Evolutionary conservation across 2,113 vertebrate species (phyloP).

Genomic region (Brienomyrus brachyistius): DNA sequence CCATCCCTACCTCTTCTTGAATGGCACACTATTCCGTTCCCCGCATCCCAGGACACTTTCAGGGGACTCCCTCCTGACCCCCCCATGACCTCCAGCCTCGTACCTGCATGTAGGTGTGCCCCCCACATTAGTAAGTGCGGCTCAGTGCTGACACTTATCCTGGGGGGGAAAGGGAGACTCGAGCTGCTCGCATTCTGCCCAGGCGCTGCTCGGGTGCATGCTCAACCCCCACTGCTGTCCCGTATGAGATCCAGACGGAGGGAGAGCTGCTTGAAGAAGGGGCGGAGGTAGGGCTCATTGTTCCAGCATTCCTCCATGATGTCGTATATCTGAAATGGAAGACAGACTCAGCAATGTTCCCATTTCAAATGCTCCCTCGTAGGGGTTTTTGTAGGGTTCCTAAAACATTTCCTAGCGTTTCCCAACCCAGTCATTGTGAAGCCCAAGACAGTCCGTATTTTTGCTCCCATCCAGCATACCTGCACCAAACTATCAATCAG

Average conservation of each 20-base stretch:
- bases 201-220: not conserved
- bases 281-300: slow-evolving; percentile 64
- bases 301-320: slow-evolving; percentile 91
- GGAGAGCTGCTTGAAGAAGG: slow-evolving; percentile 73
- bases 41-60: not conserved
- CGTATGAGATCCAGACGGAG: slow-evolving; percentile 71
- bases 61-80: not conserved
- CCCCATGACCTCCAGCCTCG: not conserved
- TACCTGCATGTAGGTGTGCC: not conserved
- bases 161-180: not conserved
- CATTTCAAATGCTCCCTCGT: not conserved
- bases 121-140: not conserved
- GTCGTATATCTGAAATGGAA: slow-evolving; percentile 66
- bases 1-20: not conserved
- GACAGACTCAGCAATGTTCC: not conserved
- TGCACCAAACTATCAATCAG: not conserved
- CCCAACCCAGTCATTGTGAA: not conserved
- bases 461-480: too few relatives aligned
- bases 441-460: not conserved
- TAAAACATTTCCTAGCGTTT: not conserved
- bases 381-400: not conserved
- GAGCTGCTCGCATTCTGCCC: not conserved
- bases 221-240: slow-evolving; percentile 67
- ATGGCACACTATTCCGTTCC: not conserved
- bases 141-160: not conserved